A percentile compares a stretch with the other conserved stretches of the same genome.
Evolutionary conservation across 92 coral and sea anemone species (phyloP).

Genomic region (Phenganax stokvisi): DNA sequence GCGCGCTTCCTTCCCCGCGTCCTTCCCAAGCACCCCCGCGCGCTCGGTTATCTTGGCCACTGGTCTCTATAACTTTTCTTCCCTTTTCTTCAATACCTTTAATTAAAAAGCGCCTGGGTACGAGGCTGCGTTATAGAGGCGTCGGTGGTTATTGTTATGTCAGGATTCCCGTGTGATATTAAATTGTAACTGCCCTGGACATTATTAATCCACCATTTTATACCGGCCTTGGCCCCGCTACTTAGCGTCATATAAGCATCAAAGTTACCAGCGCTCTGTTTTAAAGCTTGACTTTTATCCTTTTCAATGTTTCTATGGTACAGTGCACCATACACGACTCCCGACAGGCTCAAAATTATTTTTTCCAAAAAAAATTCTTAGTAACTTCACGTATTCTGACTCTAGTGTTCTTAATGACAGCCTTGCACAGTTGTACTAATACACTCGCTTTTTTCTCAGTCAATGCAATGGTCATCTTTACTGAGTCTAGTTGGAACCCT

Average conservation of each 20-base stretch:
- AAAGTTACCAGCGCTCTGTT: conserved; percentile 24
- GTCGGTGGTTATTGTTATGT: conserved; percentile 1
- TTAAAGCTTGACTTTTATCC: conserved; percentile 35
- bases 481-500: conserved; percentile 48
- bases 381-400: conserved; percentile 44
- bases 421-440: conserved; percentile 11
- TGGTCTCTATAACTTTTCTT: no score
- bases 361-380: background rate
- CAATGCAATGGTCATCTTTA: conserved; percentile 46
- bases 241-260: conserved; percentile 14
- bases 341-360: conserved; percentile 23
- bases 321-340: conserved; percentile 44
- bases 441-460: conserved; percentile 32
- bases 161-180: conserved; percentile 14
- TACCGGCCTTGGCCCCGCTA: conserved; percentile 10
- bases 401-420: conserved; percentile 13
- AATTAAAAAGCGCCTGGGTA: no score
- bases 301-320: conserved; percentile 36
- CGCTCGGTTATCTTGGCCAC: no score
- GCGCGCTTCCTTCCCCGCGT: no score
- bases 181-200: conserved; percentile 18
- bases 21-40: no score
- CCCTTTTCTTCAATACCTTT: no score
- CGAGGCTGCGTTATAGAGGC: background rate
- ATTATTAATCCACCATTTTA: conserved; percentile 18